Conservation (phyloP, 2,888 invertebrate species). For the Urechis unicinctus region DNA sequence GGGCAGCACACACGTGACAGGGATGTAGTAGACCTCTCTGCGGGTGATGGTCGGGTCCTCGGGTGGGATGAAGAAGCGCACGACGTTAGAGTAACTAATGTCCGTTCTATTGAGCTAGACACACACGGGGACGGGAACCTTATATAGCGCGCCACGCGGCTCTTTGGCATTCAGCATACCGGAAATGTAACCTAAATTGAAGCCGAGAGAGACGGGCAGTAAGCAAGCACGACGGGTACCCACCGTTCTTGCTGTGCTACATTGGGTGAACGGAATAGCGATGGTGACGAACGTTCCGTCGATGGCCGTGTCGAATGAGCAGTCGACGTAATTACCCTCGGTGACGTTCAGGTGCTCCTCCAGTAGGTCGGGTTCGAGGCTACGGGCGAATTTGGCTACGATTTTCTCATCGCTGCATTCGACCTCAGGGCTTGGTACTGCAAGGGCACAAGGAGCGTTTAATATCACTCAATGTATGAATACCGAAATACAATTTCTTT, state of each 20-base stretch:
- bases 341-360: conserved; percentile 25
- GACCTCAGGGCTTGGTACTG: conserved; percentile 18
- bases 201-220: no score
- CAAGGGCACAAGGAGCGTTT: background rate
- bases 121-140: no score
- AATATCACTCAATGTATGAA: background rate
- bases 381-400: conserved; percentile 29
- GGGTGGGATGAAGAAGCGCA: conserved; percentile 26
- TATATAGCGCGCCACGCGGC: no score
- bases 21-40: conserved; percentile 30
- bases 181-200: no score
- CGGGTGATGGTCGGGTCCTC: conserved; percentile 23
- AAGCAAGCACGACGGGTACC: no score
- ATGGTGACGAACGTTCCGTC: conserved; percentile 19
- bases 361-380: conserved; percentile 27
- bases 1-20: conserved; percentile 30
- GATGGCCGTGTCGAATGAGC: conserved; percentile 4
- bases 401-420: conserved; percentile 27
- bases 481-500: background rate
- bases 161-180: no score
- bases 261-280: conserved; percentile 33
- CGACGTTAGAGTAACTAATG: conserved; percentile 32
- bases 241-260: conserved; percentile 31
- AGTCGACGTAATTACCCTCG: background rate
- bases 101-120: conserved; percentile 34